Conservation (phyloP, 64 coral and sea anemone species). For the Montipora sp. region DNA sequence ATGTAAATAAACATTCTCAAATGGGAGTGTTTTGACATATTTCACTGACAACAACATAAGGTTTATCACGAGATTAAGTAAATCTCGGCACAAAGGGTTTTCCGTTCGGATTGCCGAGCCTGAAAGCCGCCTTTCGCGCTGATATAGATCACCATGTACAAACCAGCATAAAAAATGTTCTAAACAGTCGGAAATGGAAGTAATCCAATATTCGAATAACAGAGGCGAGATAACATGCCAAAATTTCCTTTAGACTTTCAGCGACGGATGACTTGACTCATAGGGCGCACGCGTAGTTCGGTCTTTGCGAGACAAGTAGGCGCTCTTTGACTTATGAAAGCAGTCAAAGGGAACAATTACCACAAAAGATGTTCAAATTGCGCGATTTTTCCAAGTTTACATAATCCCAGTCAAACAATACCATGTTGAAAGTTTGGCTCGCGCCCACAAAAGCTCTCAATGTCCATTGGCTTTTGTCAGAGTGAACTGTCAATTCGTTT, state of each 20-base stretch:
- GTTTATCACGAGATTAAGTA: slow-evolving; percentile 80
- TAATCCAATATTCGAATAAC: slow-evolving; percentile 48
- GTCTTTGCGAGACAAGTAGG: slow-evolving; percentile 40
- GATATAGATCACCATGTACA: slow-evolving; percentile 41
- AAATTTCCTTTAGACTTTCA: slow-evolving; percentile 37
- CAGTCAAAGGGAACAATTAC: slow-evolving; percentile 86
- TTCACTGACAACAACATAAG: slow-evolving; percentile 73
- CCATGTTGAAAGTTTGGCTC: slow-evolving; percentile 82
- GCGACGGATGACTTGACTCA: neutral
- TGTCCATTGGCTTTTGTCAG: slow-evolving; percentile 92
- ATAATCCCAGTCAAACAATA: slow-evolving; percentile 92
- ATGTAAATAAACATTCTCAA: slow-evolving; percentile 78
- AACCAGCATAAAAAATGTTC: slow-evolving; percentile 27
- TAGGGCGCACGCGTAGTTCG: slow-evolving; percentile 7
- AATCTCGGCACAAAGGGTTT: slow-evolving; percentile 76
- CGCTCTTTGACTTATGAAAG: slow-evolving; percentile 80
- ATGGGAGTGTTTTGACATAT: slow-evolving; percentile 76
- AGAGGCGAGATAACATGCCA: slow-evolving; percentile 14
- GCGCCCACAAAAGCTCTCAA: slow-evolving; percentile 88
- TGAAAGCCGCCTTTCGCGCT: slow-evolving; percentile 30
- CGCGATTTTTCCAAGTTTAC: slow-evolving; percentile 92
- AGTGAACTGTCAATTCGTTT: slow-evolving; percentile 89
- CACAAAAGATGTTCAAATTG: slow-evolving; percentile 94
- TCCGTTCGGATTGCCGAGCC: slow-evolving; percentile 55
- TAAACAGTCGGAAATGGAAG: slow-evolving; percentile 40